Evolutionary conservation across 2,797 vertebrate genomes (phyloP).

Genomic region (Pelodytes ibericus): DNA sequence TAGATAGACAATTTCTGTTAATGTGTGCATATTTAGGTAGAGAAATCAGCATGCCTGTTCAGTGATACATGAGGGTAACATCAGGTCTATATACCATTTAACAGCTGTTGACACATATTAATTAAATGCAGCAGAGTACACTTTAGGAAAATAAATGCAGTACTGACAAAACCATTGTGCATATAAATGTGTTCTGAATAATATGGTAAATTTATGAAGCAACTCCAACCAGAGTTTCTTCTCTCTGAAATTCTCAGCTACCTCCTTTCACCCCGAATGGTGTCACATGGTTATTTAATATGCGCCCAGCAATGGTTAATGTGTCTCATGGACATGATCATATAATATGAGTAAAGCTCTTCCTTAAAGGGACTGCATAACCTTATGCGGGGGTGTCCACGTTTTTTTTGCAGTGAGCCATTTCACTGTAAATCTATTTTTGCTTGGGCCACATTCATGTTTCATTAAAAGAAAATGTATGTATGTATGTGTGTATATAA

Average conservation of each 20-base stretch:
- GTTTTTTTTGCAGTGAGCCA: too few species aligned
- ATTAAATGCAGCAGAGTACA: slow-evolving; percentile 41
- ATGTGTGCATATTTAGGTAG: slow-evolving; percentile 42
- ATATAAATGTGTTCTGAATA: slow-evolving; percentile 15
- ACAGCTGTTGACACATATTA: slow-evolving; percentile 52
- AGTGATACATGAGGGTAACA: slow-evolving; percentile 51
- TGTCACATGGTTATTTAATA: neutral
- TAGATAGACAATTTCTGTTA: slow-evolving; percentile 48
- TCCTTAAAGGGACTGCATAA: too few species aligned
- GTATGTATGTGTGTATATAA: too few species aligned
- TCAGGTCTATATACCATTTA: slow-evolving; percentile 51
- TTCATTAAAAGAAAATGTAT: too few species aligned
- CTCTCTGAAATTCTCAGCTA: neutral
- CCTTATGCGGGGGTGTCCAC: too few species aligned
- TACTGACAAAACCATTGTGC: slow-evolving; percentile 20
- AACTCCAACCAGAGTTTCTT: neutral
- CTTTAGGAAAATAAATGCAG: slow-evolving; percentile 30
- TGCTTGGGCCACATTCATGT: too few species aligned
- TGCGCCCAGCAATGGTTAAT: too few species aligned
- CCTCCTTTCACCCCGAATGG: neutral
- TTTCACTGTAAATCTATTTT: too few species aligned
- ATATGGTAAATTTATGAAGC: slow-evolving; percentile 11
- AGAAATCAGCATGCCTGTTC: slow-evolving; percentile 38
- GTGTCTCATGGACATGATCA: too few species aligned
- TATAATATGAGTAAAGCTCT: too few species aligned